These are phyloP conservation scores for Crotalus viridis DNA, from an alignment of 2,113 vertebrate genomes.

Conservation along the genomic window DNA sequence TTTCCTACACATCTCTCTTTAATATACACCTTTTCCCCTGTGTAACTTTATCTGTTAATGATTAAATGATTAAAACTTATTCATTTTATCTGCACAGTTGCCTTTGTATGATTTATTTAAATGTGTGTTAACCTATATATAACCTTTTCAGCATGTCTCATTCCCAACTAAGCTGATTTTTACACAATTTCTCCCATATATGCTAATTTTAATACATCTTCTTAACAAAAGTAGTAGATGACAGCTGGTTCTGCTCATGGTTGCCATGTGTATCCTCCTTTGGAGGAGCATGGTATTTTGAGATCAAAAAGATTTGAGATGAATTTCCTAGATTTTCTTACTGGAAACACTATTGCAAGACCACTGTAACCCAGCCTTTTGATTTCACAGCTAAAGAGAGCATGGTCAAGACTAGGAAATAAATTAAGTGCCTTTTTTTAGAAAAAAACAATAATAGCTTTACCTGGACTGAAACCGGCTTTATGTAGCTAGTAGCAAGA, in stretches of 20 bases:
- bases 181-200: background rate
- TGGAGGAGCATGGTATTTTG: background rate
- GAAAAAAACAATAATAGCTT: constrained; percentile 13
- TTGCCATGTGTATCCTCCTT: background rate
- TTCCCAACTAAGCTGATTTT: background rate
- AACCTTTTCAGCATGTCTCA: background rate
- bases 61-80: background rate
- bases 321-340: background rate
- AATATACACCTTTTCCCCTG: background rate
- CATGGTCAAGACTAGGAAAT: background rate
- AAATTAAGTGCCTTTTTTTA: background rate
- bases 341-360: background rate
- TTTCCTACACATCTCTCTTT: background rate
- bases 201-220: background rate
- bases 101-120: background rate
- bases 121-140: background rate
- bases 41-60: background rate
- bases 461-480: constrained; percentile 25
- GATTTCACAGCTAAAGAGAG: background rate
- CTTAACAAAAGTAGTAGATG: background rate
- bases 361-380: background rate
- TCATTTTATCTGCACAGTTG: background rate
- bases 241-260: background rate
- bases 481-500: constrained; percentile 47
- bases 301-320: background rate